Evolutionary conservation across 2,888 invertebrate species (phyloP).

Genomic region (Neoaliturus tenellus): DNA sequence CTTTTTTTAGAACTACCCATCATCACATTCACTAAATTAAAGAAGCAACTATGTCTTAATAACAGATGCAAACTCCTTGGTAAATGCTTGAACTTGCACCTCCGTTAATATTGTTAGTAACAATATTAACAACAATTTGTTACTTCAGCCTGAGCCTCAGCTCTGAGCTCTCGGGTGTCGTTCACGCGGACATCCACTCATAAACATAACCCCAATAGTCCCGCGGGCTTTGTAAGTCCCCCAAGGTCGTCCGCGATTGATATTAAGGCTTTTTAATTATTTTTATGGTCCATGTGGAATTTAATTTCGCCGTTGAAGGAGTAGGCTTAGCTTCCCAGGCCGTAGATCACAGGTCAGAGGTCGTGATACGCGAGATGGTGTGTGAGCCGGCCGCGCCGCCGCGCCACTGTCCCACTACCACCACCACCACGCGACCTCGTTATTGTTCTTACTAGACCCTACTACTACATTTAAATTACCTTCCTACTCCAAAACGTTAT

Average conservation of each 20-base stretch:
- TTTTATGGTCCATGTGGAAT: constrained; percentile 50
- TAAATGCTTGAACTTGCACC: too few relatives aligned
- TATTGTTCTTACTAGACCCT: not conserved
- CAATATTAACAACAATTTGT: too few relatives aligned
- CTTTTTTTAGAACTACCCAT: too few relatives aligned
- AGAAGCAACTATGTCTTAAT: too few relatives aligned
- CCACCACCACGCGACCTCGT: not conserved
- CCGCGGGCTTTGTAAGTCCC: not conserved
- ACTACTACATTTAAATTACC: not conserved
- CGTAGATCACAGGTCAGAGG: constrained; percentile 42
- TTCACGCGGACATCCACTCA: not conserved
- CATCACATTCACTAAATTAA: too few relatives aligned
- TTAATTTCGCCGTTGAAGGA: constrained; percentile 33
- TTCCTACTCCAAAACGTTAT: too few relatives aligned
- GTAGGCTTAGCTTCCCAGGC: constrained; percentile 32
- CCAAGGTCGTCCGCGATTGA: constrained; percentile 21
- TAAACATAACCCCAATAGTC: not conserved
- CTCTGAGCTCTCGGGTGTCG: too few relatives aligned
- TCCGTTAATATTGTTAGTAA: too few relatives aligned
- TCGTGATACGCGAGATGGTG: not conserved
- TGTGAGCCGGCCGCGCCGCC: constrained; percentile 28
- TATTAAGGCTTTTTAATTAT: constrained; percentile 44
- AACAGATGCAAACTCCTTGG: too few relatives aligned
- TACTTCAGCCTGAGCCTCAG: too few relatives aligned
- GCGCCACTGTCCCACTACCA: constrained; percentile 2